These are phyloP conservation scores for Agriopis aurantiaria DNA, from an alignment of 2,888 invertebrate genomes.

Conservation along the genomic window DNA sequence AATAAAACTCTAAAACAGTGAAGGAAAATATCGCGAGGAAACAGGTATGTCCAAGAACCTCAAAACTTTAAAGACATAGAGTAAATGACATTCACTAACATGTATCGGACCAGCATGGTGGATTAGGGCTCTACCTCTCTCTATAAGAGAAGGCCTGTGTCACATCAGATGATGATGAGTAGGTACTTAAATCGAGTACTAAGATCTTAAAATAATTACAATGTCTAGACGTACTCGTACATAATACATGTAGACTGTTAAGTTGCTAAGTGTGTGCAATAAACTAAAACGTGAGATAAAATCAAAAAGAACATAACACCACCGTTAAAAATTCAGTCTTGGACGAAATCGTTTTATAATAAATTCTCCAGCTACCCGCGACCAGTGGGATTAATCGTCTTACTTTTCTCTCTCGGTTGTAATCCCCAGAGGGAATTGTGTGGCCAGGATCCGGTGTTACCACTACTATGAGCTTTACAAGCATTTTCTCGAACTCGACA, in stretches of 20 bases:
- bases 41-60: no score
- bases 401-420: slow-evolving; percentile 81
- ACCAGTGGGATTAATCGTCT: slow-evolving; percentile 84
- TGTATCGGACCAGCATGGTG: background rate
- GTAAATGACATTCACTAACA: no score
- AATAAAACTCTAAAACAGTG: no score
- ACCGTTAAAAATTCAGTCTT: slow-evolving; percentile 43
- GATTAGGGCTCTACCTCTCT: background rate
- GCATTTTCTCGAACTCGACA: slow-evolving; percentile 46
- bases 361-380: slow-evolving; percentile 76
- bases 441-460: slow-evolving; percentile 71
- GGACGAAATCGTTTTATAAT: slow-evolving; percentile 79
- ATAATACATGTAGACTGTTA: background rate
- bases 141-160: background rate
- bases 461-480: slow-evolving; percentile 61
- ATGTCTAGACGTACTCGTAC: slow-evolving; percentile 8
- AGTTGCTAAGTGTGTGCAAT: slow-evolving; percentile 7
- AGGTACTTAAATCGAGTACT: background rate
- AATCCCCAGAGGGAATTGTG: slow-evolving; percentile 82
- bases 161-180: no score
- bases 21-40: no score
- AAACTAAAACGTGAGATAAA: slow-evolving; percentile 7
- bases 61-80: no score
- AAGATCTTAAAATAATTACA: slow-evolving; percentile 1
- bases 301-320: slow-evolving; percentile 32